Conservation (phyloP, 2,797 vertebrate species). For the Tolypeutes matacus region DNA sequence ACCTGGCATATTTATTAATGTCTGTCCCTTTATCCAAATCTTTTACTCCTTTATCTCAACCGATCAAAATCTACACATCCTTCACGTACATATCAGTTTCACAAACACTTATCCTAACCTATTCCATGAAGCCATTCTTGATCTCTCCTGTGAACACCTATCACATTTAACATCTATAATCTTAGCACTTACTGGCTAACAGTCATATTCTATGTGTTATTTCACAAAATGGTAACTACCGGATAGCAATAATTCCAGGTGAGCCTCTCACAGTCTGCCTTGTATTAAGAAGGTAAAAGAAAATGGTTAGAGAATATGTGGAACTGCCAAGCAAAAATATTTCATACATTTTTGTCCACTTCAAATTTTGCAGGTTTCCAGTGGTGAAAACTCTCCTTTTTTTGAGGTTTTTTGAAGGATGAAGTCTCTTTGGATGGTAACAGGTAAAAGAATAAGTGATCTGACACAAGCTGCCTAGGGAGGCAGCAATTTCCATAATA, state of each 20-base stretch:
- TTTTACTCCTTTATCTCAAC: neutral
- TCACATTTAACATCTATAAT: neutral
- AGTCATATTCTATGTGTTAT: neutral
- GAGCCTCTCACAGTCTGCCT: neutral
- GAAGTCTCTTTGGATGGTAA: neutral
- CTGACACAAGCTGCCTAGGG: neutral
- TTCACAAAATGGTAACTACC: neutral
- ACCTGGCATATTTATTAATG: neutral
- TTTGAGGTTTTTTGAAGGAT: neutral
- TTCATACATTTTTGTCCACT: constrained; percentile 1
- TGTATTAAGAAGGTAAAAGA: neutral
- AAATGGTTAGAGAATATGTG: neutral
- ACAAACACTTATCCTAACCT: neutral
- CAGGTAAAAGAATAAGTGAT: neutral
- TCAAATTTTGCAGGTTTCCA: neutral
- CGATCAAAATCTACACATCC: neutral
- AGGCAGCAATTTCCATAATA: neutral
- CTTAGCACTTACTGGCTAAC: neutral
- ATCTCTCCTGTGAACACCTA: neutral
- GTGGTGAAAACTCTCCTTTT: neutral
- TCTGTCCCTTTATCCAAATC: neutral
- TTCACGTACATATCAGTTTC: neutral
- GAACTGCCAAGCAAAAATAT: neutral
- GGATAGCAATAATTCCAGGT: neutral
- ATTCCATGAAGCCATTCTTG: neutral